Evolutionary conservation across 2,113 vertebrate genomes (phyloP), one percentile per base, ranked within the genome.

Genomic region (Lophotis ruficrista): DNA sequence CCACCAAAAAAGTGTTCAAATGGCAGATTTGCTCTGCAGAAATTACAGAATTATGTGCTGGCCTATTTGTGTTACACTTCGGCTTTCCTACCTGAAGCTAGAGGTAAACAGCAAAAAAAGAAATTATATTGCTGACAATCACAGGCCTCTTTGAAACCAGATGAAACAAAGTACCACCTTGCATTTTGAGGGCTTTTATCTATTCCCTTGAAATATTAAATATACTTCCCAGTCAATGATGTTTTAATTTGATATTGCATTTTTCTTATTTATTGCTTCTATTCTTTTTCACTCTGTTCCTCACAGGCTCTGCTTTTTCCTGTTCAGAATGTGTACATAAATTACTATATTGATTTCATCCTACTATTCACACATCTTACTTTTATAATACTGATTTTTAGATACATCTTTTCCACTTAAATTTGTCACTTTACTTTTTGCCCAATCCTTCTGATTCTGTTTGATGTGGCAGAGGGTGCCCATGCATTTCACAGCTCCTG

Each of bases 401-500:
- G 35, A 51, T n/a, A 18, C 3, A 19, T 14, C 12, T 43, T 70
- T 51, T 69, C 70, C 41, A 20, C 38, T 78, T 70, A 15, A 30
- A 41, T 77, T 91, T 62, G 7, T 15, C 28, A 11, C 47, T 60
- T 48, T 12, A 16, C 14, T 60, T 93, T 85, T 79, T 47, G n/a
- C 43, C 48, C 3, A 1, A 8, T 72, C 28, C 16, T 72, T 72
- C 19, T 0, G 3, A 37, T 51, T 51, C 41, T 53, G 23, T 51
- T 43, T 43, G 61, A 58, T 50, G 82, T 41, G 51, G 41, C 78
- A 71, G 51, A 56, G 47, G 24, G 13, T 56, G 23, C 11, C 33
- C 1, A 0, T 27, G 61, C 6, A 0, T 64, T 85, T 62, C 30
- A 3, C 2, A 6, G 60, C 30, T 79, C 19, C 28, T 54, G 24